A percentile compares a stretch with the other conserved stretches of the same genome.
phyloP scores from a whole-genome alignment of 2,888 invertebrate species.

The Drosophila colorata region DNA sequence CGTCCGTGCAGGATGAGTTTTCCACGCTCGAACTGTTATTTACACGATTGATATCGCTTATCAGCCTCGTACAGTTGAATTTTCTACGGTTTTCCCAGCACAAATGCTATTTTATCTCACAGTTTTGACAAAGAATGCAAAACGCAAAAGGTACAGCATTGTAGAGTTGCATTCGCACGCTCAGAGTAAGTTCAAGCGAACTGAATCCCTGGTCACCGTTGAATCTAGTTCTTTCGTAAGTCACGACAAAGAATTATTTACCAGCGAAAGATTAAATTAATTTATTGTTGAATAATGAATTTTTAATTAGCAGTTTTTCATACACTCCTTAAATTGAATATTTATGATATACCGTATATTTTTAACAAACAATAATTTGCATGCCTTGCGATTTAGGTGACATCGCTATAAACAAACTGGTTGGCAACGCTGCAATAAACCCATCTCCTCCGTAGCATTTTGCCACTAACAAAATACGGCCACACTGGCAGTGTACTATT shows the following conservation, averaged over 20 bases:
- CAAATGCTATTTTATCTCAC: conserved; percentile 29
- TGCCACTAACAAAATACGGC: background rate
- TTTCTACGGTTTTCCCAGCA: background rate
- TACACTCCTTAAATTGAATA: too few species aligned
- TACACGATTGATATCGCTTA: conserved; percentile 11
- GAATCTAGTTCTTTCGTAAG: background rate
- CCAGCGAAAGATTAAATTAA: background rate
- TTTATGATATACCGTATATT: too few species aligned
- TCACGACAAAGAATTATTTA: background rate
- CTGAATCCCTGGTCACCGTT: background rate
- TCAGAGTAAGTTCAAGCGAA: conserved; percentile 3
- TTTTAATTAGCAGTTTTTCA: too few species aligned
- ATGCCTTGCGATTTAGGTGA: background rate
- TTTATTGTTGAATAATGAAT: too few species aligned
- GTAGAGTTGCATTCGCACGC: conserved; percentile 10
- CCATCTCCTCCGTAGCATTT: background rate
- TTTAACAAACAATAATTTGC: too few species aligned
- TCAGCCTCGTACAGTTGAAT: background rate
- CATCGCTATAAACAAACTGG: background rate
- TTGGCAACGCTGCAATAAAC: conserved; percentile 14
- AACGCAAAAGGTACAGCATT: conserved; percentile 39
- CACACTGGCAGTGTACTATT: conserved; percentile 23
- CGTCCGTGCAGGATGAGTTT: background rate
- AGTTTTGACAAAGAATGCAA: conserved; percentile 38
- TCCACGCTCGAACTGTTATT: conserved; percentile 11